These are phyloP conservation scores for Psittacula cyanocephala DNA, from an alignment of 2,113 vertebrate species.

Conservation along the genomic window DNA sequence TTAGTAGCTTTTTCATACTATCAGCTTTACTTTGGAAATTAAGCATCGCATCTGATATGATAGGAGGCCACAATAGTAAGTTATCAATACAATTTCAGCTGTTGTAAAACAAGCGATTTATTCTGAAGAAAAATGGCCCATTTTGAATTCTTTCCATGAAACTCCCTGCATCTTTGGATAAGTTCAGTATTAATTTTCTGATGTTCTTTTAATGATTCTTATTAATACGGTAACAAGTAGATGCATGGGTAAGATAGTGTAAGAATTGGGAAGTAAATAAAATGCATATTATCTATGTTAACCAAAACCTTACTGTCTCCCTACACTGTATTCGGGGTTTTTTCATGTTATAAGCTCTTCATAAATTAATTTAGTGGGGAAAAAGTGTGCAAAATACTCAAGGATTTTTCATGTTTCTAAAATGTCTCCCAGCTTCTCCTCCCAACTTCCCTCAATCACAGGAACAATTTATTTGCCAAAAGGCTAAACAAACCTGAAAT, in stretches of 20 bases:
- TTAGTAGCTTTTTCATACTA: neutral
- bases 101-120: neutral
- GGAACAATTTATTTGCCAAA: neutral
- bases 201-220: neutral
- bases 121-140: neutral
- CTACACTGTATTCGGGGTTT: neutral
- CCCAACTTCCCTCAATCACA: neutral
- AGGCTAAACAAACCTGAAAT: neutral
- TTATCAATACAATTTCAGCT: neutral
- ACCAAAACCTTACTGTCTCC: neutral
- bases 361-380: neutral
- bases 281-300: neutral
- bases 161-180: neutral
- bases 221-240: neutral
- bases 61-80: neutral
- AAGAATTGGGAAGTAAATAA: neutral
- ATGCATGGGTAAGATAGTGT: neutral
- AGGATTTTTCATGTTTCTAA: neutral
- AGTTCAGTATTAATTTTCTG: neutral
- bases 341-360: neutral
- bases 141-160: neutral
- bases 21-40: neutral
- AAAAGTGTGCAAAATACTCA: neutral
- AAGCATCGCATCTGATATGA: fast-evolving
- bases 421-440: neutral